Evolutionary conservation across 2,888 invertebrate species (phyloP).

Genomic region (Amphipoea oculea): DNA sequence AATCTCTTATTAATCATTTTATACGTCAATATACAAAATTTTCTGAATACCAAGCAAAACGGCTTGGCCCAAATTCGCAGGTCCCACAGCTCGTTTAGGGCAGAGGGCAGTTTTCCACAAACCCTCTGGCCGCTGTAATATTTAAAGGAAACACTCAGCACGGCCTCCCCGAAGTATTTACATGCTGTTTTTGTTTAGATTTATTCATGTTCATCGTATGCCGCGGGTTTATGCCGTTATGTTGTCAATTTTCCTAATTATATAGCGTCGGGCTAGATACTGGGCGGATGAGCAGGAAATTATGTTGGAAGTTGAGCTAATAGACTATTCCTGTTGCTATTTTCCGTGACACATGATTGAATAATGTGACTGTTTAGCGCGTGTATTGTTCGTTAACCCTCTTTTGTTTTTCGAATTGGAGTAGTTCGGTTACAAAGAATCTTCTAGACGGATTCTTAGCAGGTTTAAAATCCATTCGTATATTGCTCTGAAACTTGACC

Average conservation of each 20-base stretch:
- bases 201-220: conserved; percentile 58
- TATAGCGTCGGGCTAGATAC: conserved; percentile 35
- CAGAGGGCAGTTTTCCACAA: conserved; percentile 69
- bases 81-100: conserved; percentile 68
- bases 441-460: not conserved
- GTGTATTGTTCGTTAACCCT: conserved; percentile 16
- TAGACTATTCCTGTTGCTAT: conserved; percentile 52
- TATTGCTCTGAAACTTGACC: not conserved
- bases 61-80: conserved; percentile 52
- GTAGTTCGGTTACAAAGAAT: not conserved
- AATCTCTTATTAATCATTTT: conserved; percentile 40
- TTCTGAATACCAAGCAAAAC: conserved; percentile 44
- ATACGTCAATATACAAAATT: conserved; percentile 48
- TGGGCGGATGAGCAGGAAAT: conserved; percentile 37
- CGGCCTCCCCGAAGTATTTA: conserved; percentile 64
- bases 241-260: conserved; percentile 52
- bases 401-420: not conserved
- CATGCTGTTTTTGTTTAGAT: conserved; percentile 67
- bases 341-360: conserved; percentile 46
- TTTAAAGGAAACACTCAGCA: conserved; percentile 74
- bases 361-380: conserved; percentile 32
- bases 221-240: conserved; percentile 12
- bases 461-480: not conserved
- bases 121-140: conserved; percentile 73
- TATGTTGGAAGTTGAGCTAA: conserved; percentile 46